Conservation (phyloP, 2,113 vertebrate genomes). For the Cololabis saira region DNA sequence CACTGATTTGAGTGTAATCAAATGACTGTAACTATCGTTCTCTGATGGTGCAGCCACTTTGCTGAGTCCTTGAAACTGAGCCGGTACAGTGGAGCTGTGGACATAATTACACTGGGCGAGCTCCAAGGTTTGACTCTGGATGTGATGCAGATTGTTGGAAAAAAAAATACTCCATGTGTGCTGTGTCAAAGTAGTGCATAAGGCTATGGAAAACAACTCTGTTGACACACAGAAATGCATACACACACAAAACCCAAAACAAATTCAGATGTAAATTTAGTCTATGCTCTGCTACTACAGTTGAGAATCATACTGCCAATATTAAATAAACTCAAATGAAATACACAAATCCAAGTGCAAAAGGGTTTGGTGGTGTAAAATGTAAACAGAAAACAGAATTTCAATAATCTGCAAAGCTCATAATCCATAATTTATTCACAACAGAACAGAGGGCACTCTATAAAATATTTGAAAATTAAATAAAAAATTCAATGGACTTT, state of each 20-base stretch:
- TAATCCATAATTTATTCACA: no score
- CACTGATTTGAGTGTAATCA: slow-evolving; percentile 6
- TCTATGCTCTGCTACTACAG: slow-evolving; percentile 31
- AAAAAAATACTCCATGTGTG: slow-evolving; percentile 17
- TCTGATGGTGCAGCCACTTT: slow-evolving; percentile 8
- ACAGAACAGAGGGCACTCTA: no score
- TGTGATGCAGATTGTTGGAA: slow-evolving; percentile 29
- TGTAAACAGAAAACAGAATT: no score
- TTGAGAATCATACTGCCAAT: slow-evolving; percentile 1
- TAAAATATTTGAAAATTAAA: no score
- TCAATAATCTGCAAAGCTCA: no score
- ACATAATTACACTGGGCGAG: slow-evolving; percentile 47
- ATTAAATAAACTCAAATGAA: no score
- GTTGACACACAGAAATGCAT: slow-evolving; percentile 8
- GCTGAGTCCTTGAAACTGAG: slow-evolving; percentile 49
- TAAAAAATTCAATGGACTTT: no score
- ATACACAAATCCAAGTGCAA: no score
- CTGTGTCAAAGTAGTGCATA: slow-evolving; percentile 30
- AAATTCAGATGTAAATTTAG: slow-evolving; percentile 47
- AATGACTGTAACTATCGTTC: neutral
- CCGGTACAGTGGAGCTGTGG: slow-evolving; percentile 34
- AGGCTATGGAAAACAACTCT: slow-evolving; percentile 14
- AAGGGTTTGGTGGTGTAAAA: no score
- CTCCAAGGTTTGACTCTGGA: slow-evolving; percentile 46
- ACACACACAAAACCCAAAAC: slow-evolving; percentile 7